Base-by-base conservation (phyloP, 2,888 invertebrate species). In the Drosophila hawaiiensis region DNA sequence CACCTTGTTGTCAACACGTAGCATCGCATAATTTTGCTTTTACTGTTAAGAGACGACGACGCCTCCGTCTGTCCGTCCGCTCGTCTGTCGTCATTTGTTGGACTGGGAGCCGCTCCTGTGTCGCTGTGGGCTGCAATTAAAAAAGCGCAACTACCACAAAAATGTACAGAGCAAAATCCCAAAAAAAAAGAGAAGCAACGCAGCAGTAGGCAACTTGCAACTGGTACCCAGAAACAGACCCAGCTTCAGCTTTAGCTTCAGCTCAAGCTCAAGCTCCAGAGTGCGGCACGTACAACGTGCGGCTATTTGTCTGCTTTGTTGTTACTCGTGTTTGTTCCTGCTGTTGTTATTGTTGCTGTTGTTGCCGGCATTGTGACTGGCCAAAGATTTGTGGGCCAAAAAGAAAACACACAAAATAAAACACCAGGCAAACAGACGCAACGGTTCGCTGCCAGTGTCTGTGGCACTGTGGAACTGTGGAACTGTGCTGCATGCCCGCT, bases 281-380 rank as follows among this genome's bases (percentile, higher is more conserved):
- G 65, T 74, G 70, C 63, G 76, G 89, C 84, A 89, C 89, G 85
- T 86, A 84, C 84, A 90, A 90, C 89, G 84, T 73, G 84, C 76
- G 87, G 89, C 85, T 86, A 85, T 85, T 85, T 85, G 90, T 85
- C 85, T 89, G 90, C 74, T 74, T 82, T 75, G 87, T 90, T 88
- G 86, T 78, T 85, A 63, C 64, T 73, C 71, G 65, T 87, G 87
- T 73, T 75, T 80, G 85, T 70, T 64, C 68, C 64, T 52, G 50
- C 28, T 50, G 28, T 28, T 75, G 59, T 47, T 74, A 56, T 54
- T 73, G 62, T 56, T 33, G 66, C 19, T 74, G 52, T 47, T 69
- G 56, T 60, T 37, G 67, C 70, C 72, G 85, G 77, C 88, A 87
- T 88, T 90, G 89, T 89, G 90, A 85, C 89, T 83, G 83, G 81